A percentile compares a stretch with the other conserved stretches of the same genome.
Conservation (phyloP, 2,888 invertebrate genomes). For the Coelogynopora nodosa region DNA sequence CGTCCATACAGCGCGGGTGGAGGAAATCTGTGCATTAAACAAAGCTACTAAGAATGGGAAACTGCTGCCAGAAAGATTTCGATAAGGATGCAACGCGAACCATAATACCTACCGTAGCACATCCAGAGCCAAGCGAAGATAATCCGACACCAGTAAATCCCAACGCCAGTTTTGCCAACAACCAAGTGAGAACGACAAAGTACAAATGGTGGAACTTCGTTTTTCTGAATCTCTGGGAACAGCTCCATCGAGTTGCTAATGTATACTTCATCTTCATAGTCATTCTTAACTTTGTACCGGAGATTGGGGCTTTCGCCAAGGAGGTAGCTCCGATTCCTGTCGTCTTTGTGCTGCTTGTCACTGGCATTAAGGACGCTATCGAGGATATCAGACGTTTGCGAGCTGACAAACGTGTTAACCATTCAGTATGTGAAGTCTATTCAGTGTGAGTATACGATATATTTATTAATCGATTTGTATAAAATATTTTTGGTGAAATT, state of each 20-base stretch:
- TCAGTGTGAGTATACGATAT: conserved; percentile 77
- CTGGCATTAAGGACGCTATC: conserved; percentile 92
- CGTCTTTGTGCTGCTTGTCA: conserved; percentile 88
- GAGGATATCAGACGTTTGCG: conserved; percentile 83
- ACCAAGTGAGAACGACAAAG: conserved; percentile 73
- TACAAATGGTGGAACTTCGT: conserved; percentile 79
- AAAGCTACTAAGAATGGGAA: conserved; percentile 1
- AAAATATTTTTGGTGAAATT: too few relatives aligned
- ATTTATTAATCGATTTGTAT: too few relatives aligned
- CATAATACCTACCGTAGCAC: background rate
- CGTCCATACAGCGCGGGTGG: too few relatives aligned
- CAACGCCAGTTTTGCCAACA: conserved; percentile 32
- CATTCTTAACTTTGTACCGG: conserved; percentile 95
- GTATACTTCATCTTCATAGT: conserved; percentile 98
- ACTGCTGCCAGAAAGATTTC: background rate
- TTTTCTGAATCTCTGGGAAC: conserved; percentile 96
- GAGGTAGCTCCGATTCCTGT: conserved; percentile 96
- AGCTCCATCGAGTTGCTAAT: conserved; percentile 97
- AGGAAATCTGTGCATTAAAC: too few relatives aligned
- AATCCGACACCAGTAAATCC: background rate
- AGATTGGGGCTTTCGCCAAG: conserved; percentile 95
- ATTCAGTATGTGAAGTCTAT: conserved; percentile 83
- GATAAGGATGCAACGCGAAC: background rate
- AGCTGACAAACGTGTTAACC: conserved; percentile 89
- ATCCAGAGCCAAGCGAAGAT: background rate